Percentiles rank a stretch among this genome's conserved stretches.
Evolutionary conservation across 92 coral and sea anemone genomes (phyloP).

Genomic region (Porites cylindrica): DNA sequence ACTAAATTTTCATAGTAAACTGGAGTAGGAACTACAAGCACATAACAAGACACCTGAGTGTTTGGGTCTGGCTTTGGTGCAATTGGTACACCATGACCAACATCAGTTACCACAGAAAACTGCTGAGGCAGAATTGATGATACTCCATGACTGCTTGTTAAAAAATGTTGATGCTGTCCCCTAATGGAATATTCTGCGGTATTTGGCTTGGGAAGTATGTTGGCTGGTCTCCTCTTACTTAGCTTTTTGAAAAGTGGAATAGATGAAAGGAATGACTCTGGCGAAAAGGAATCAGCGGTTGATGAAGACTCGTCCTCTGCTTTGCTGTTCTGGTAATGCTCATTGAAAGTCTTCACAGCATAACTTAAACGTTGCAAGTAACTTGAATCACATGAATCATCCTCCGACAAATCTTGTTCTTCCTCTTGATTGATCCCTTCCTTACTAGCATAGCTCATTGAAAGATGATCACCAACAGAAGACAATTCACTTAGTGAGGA

Average conservation of each 20-base stretch:
- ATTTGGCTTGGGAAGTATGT: slow-evolving; percentile 1
- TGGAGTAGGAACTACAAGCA: slow-evolving; percentile 44
- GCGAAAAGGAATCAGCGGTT: slow-evolving; percentile 23
- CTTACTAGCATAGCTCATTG: neutral
- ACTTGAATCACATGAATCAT: slow-evolving; percentile 25
- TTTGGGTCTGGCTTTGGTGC: slow-evolving; percentile 36
- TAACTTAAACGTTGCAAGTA: slow-evolving; percentile 8
- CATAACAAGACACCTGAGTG: slow-evolving; percentile 24
- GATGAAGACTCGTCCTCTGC: neutral
- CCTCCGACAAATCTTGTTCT: slow-evolving; percentile 15
- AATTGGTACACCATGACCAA: slow-evolving; percentile 23
- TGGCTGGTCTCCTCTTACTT: neutral
- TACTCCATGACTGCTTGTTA: neutral
- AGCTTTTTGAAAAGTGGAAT: slow-evolving; percentile 20
- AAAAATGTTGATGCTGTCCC: neutral
- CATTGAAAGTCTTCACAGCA: slow-evolving; percentile 23
- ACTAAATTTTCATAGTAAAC: slow-evolving; percentile 17
- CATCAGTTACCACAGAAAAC: neutral
- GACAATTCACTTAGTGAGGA: neutral
- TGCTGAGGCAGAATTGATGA: neutral
- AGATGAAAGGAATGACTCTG: slow-evolving; percentile 37
- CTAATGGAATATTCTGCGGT: neutral
- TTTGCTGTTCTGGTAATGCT: slow-evolving; percentile 38
- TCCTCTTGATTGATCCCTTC: slow-evolving; percentile 9
- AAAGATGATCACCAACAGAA: neutral